A percentile compares a stretch with the other conserved stretches of the same genome.
phyloP scores from a whole-genome alignment of 2,888 invertebrate species.

The Platynereis dumerilii region DNA sequence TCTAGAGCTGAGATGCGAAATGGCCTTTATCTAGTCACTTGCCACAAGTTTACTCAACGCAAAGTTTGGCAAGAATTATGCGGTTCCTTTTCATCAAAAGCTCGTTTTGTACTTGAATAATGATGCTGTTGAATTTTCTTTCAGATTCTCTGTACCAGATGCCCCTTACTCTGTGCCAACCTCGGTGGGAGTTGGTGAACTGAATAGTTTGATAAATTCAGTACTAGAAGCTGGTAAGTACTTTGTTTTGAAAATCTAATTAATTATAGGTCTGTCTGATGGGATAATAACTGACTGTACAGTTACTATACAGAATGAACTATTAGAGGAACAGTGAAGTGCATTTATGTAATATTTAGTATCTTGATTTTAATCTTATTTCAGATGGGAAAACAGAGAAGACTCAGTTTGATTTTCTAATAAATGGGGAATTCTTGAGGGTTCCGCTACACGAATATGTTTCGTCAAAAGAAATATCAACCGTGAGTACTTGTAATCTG shows the following conservation, averaged over 20 bases:
- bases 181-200: conserved; percentile 72
- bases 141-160: conserved; percentile 86
- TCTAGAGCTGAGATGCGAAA: too few relatives aligned
- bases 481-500: conserved; percentile 64
- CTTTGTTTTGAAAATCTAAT: too few relatives aligned
- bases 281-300: too few relatives aligned
- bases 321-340: not conserved
- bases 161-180: conserved; percentile 83
- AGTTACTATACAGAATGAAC: too few relatives aligned
- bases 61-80: too few relatives aligned
- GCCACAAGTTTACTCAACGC: too few relatives aligned
- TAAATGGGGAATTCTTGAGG: conserved; percentile 82
- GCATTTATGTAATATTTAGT: not conserved
- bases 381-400: conserved; percentile 20
- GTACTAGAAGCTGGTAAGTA: conserved; percentile 67
- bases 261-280: too few relatives aligned
- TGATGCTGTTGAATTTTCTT: too few relatives aligned
- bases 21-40: too few relatives aligned
- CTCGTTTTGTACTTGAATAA: too few relatives aligned
- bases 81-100: too few relatives aligned
- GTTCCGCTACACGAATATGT: conserved; percentile 76
- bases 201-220: conserved; percentile 82
- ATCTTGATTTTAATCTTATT: conserved; percentile 7
- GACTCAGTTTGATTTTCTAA: conserved; percentile 86
- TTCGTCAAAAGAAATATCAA: conserved; percentile 76